Conservation (phyloP, 2,113 vertebrate species). For the Morone saxatilis region DNA sequence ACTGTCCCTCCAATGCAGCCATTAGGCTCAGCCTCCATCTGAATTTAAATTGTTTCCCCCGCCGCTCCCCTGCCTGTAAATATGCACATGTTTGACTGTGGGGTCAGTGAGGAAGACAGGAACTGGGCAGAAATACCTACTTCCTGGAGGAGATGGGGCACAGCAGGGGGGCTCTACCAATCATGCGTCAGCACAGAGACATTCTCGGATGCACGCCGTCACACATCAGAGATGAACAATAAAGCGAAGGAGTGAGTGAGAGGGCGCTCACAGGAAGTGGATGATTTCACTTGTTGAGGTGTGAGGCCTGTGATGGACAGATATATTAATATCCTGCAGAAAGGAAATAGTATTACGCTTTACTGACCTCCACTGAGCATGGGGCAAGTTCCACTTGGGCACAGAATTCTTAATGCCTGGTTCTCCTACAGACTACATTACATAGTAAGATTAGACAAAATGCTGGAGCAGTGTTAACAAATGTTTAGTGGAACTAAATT, state of each 20-base stretch:
- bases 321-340: slow-evolving; percentile 71
- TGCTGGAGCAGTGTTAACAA: background rate
- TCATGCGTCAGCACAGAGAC: slow-evolving; percentile 71
- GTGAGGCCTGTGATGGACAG: slow-evolving; percentile 58
- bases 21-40: slow-evolving; percentile 76
- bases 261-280: slow-evolving; percentile 75
- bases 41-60: slow-evolving; percentile 72
- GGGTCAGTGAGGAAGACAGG: slow-evolving; percentile 74
- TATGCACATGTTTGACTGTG: slow-evolving; percentile 85
- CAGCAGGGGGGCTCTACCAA: slow-evolving; percentile 64
- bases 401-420: slow-evolving; percentile 46
- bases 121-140: slow-evolving; percentile 69
- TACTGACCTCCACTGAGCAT: slow-evolving; percentile 54
- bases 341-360: slow-evolving; percentile 65
- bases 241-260: slow-evolving; percentile 64
- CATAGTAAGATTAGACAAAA: background rate
- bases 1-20: slow-evolving; percentile 78
- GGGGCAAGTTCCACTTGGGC: slow-evolving; percentile 19
- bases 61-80: slow-evolving; percentile 70
- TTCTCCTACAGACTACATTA: slow-evolving; percentile 1
- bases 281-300: slow-evolving; percentile 65
- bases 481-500: background rate
- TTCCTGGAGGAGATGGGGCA: slow-evolving; percentile 66
- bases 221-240: slow-evolving; percentile 81
- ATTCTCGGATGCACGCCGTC: slow-evolving; percentile 67